Evolutionary conservation across 2,888 invertebrate species (phyloP), one percentile per base, ranked within the genome.

Genomic region (Melieria omissa): DNA sequence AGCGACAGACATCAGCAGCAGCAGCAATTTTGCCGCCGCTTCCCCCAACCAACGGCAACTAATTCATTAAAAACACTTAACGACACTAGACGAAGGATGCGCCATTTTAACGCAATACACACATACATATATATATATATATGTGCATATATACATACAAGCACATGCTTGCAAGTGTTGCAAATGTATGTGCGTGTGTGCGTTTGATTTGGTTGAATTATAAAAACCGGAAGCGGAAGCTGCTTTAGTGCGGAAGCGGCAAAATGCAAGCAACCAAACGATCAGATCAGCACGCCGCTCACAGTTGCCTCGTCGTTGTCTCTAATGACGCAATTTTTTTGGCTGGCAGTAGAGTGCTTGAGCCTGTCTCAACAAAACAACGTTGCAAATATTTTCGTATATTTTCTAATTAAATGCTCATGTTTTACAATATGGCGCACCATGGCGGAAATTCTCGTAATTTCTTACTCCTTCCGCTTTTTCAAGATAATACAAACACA

Each of bases 361-460:
- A 49, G 29, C 6, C 57, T 57, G 5, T 8, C 8, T 63, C 63
- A 49, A 49, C 47, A 47, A 45, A 46, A 63, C 52, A 45, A 44
- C 52, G 14, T 52, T 42, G 54, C 1, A 64, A 44, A 41, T 58
- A 71, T 72, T 66, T 69, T 68, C 61, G 55, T 66, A 81, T 78
- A 81, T 82, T 81, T 82, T 83, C 82, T 83, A 83, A 82, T 82
- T 82, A 82, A 82, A 82, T 81, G 78, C 79, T 80, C 82, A 79
- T 82, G 82, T 83, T 82, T 82, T 78, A 81, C 82, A 82, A 82
- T 82, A 82, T 82, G 83, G 80, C 79, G 80, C 82, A 29, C 80
- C 76, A 79, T 79, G 78, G 55, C 80, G 83, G 83, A 82, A 83
- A 81, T 81, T 80, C 81, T 80, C 83, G 82, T 81, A 81, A 83